Conservation (phyloP, 2,888 invertebrate genomes). For the Sacculina carcini region DNA sequence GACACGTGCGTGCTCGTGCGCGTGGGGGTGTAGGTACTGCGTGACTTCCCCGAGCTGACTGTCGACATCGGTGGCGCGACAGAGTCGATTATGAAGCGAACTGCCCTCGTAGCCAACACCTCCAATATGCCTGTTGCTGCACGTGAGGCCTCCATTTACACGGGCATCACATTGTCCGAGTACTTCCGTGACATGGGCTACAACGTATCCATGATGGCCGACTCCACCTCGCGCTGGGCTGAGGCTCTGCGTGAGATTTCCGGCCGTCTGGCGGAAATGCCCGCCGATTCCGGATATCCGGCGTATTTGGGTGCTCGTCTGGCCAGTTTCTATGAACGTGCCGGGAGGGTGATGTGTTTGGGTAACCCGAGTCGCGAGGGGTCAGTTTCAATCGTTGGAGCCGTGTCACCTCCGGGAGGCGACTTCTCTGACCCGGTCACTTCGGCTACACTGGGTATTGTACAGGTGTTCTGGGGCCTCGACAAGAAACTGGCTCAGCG, state of each 20-base stretch:
- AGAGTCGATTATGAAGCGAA: slow-evolving; percentile 99
- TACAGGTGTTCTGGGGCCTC: slow-evolving; percentile 97
- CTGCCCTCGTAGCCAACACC: slow-evolving; percentile 94
- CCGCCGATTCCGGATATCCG: slow-evolving; percentile 91
- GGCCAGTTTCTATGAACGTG: slow-evolving; percentile 98
- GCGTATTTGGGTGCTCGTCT: slow-evolving; percentile 94
- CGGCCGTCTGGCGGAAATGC: slow-evolving; percentile 98
- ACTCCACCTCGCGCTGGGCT: slow-evolving; percentile 99
- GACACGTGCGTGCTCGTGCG: too few species aligned
- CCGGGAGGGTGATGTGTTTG: slow-evolving; percentile 85
- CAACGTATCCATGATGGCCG: slow-evolving; percentile 99
- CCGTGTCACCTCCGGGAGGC: slow-evolving; percentile 98
- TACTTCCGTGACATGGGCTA: slow-evolving; percentile 94
- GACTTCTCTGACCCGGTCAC: slow-evolving; percentile 99
- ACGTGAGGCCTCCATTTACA: slow-evolving; percentile 98
- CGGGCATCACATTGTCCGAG: slow-evolving; percentile 96
- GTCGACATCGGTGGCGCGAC: slow-evolving; percentile 85
- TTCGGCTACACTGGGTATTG: slow-evolving; percentile 91
- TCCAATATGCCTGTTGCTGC: slow-evolving; percentile 99
- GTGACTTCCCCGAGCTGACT: slow-evolving; percentile 93
- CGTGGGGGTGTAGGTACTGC: slow-evolving; percentile 57
- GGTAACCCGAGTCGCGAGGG: slow-evolving; percentile 97
- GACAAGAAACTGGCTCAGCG: slow-evolving; percentile 97
- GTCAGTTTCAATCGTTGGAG: slow-evolving; percentile 96
- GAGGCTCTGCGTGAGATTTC: slow-evolving; percentile 94